These are phyloP conservation scores for Drosophila yooni DNA, from an alignment of 2,888 invertebrate species.

Conservation along the genomic window DNA sequence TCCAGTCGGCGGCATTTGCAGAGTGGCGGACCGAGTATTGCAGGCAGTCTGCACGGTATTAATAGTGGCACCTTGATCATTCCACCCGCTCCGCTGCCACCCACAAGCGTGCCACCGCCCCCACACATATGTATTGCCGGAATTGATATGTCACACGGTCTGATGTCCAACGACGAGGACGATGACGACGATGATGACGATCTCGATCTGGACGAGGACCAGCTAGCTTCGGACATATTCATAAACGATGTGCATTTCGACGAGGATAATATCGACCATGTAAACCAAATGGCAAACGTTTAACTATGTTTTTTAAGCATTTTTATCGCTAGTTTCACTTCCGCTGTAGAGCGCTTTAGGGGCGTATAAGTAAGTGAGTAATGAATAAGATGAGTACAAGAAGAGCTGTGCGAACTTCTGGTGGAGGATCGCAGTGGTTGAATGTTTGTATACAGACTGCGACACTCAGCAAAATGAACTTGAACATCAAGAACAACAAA, in stretches of 20 bases:
- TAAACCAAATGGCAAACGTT: conserved; percentile 84
- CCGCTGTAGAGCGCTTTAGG: conserved; percentile 66
- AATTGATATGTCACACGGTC: conserved; percentile 78
- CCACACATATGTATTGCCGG: conserved; percentile 85
- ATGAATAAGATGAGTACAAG: conserved; percentile 4
- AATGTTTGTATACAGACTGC: conserved; percentile 36
- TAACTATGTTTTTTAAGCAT: conserved; percentile 77
- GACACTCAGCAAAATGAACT: conserved; percentile 46
- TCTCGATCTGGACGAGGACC: conserved; percentile 80
- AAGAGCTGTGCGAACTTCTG: conserved; percentile 22
- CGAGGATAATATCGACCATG: conserved; percentile 81
- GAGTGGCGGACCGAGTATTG: conserved; percentile 84
- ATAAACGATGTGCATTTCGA: conserved; percentile 83
- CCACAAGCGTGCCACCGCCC: conserved; percentile 85
- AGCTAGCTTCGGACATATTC: conserved; percentile 81
- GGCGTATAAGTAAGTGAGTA: conserved; percentile 15
- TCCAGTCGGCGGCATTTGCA: conserved; percentile 85
- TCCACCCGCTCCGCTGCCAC: conserved; percentile 85
- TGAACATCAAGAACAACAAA: conserved; percentile 66
- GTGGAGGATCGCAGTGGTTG: conserved; percentile 19
- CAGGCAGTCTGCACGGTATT: conserved; percentile 85
- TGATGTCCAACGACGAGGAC: conserved; percentile 78
- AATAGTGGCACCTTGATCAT: conserved; percentile 84
- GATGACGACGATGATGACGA: conserved; percentile 82
- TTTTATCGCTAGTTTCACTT: conserved; percentile 68